Percentiles rank a stretch among this genome's conserved stretches.
These are phyloP conservation scores for Manis pentadactyla DNA, from an alignment of 2,797 vertebrate species.

Conservation along the genomic window DNA sequence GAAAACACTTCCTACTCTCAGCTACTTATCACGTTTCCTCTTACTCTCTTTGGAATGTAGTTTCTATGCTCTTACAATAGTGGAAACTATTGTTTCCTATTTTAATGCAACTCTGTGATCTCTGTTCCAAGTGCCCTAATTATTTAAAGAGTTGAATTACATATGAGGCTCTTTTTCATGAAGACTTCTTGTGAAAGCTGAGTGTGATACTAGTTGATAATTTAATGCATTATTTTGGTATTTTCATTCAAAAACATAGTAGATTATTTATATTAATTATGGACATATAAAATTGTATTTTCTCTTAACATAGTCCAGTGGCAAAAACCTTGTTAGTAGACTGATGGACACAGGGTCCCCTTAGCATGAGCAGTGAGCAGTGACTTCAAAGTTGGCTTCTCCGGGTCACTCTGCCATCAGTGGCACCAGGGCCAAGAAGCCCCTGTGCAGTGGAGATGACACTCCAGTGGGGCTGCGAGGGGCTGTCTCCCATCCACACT, in stretches of 20 bases:
- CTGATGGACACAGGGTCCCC: not conserved
- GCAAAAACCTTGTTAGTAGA: not conserved
- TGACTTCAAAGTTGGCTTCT: not conserved
- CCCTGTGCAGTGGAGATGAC: not conserved
- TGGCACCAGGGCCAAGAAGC: not conserved
- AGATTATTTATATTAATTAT: not conserved
- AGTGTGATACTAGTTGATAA: not conserved
- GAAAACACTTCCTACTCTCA: not conserved
- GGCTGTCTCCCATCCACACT: no score
- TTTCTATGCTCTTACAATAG: not conserved
- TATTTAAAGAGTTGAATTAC: not conserved
- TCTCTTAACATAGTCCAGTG: not conserved
- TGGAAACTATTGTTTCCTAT: not conserved
- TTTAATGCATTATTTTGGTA: not conserved
- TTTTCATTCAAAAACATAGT: not conserved
- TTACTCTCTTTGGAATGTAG: not conserved
- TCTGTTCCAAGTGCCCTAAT: not conserved
- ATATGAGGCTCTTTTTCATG: not conserved
- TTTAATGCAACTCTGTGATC: not conserved
- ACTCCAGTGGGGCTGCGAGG: no score
- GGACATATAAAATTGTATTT: not conserved
- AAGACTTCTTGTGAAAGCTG: not conserved
- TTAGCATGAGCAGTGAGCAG: not conserved
- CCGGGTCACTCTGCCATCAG: not conserved
- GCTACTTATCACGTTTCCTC: not conserved